Evolutionary conservation across 2,113 vertebrate species (phyloP).

Genomic region (Dicerorhinus sumatrensis): DNA sequence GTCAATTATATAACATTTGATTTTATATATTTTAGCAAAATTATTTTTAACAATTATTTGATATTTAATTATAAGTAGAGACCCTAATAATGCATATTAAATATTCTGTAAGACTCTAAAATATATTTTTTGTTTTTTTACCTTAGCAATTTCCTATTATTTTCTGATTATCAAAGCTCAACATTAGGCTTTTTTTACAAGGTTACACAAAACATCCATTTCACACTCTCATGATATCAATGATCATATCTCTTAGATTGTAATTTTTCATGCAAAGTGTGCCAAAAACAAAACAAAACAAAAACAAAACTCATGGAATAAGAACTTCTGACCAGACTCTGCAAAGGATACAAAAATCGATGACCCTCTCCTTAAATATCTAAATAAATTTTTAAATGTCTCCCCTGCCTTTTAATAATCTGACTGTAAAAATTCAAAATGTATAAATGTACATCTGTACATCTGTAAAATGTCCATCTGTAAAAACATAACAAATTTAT

Average conservation of each 20-base stretch:
- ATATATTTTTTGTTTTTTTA: not conserved
- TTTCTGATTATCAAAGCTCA: not conserved
- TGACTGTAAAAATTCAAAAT: not conserved
- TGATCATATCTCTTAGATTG: not conserved
- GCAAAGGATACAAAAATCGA: not conserved
- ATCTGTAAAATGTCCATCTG: not conserved
- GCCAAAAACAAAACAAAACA: not conserved
- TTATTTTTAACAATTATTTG: slow-evolving; percentile 24
- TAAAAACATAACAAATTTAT: not conserved
- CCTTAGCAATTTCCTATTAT: not conserved
- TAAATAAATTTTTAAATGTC: not conserved
- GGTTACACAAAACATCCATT: not conserved
- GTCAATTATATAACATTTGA: not conserved
- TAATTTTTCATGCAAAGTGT: not conserved
- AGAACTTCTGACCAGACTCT: not conserved
- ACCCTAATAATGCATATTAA: not conserved
- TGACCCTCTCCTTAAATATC: not conserved
- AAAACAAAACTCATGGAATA: not conserved
- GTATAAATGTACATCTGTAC: not conserved
- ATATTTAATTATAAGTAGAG: not conserved
- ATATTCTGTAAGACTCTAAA: not conserved
- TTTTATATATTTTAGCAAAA: not conserved
- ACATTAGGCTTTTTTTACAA: not conserved
- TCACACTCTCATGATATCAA: not conserved
- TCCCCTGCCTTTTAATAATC: not conserved